Conservation (phyloP, 2,797 vertebrate genomes). For the Enteromius trimaculatus region DNA sequence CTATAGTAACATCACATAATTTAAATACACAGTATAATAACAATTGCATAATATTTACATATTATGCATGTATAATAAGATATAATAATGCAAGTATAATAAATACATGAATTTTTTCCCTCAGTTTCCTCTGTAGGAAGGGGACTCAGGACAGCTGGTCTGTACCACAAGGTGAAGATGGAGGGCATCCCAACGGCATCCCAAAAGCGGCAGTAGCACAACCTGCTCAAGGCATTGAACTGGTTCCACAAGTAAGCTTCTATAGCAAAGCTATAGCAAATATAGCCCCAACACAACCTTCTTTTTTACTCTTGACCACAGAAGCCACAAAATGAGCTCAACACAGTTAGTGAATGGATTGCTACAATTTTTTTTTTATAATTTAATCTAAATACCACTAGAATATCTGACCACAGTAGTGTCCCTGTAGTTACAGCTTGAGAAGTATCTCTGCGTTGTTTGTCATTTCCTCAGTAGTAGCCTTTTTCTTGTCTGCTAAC, state of each 20-base stretch:
- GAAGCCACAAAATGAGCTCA: neutral
- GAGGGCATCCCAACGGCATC: constrained; percentile 62
- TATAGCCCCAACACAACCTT: neutral
- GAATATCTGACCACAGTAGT: neutral
- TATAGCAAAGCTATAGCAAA: neutral
- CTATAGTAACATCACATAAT: neutral
- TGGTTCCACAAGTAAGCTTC: constrained; percentile 69
- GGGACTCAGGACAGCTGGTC: constrained; percentile 76
- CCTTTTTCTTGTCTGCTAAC: neutral
- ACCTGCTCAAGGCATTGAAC: constrained; percentile 63
- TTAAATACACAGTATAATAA: constrained; percentile 8
- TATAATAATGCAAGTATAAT: neutral
- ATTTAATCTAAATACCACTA: too few species aligned
- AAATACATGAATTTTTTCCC: neutral
- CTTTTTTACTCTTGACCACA: neutral
- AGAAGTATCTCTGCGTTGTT: neutral
- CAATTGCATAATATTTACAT: neutral
- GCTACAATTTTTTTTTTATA: too few species aligned
- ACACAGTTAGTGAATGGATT: neutral
- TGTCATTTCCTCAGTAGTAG: neutral
- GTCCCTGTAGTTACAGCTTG: neutral
- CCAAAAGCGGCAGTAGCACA: constrained; percentile 65
- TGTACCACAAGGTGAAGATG: constrained; percentile 68
- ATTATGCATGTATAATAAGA: neutral
- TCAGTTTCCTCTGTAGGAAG: constrained; percentile 77